These are phyloP conservation scores for Platygyra sinensis DNA, from an alignment of 64 coral and sea anemone species.

Conservation along the genomic window DNA sequence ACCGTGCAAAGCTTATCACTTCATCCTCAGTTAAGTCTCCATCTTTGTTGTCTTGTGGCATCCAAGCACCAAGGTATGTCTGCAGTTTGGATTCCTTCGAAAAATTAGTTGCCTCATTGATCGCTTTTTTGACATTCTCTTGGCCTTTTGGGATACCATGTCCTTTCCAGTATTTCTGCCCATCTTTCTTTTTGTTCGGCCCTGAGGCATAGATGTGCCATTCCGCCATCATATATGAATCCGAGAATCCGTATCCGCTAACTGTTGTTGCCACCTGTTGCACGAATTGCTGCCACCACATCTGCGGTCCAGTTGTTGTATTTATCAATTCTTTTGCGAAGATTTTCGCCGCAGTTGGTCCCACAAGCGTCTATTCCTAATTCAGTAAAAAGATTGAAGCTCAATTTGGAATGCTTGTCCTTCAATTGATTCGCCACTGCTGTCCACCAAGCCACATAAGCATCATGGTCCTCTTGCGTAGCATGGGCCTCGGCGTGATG, in stretches of 20 bases:
- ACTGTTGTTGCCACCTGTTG: too few species aligned
- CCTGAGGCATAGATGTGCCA: constrained; percentile 79
- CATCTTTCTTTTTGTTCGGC: constrained; percentile 58
- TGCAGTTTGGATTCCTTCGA: background rate
- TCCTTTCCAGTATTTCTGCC: constrained; percentile 73
- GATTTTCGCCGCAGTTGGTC: constrained; percentile 42
- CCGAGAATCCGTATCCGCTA: constrained; percentile 74
- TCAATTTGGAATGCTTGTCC: too few species aligned
- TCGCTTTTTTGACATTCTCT: constrained; percentile 54
- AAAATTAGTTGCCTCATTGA: constrained; percentile 51
- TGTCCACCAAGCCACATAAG: constrained; percentile 71
- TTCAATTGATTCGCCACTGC: constrained; percentile 55
- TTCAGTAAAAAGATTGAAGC: constrained; percentile 72
- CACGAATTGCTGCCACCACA: too few species aligned
- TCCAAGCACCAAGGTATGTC: constrained; percentile 85
- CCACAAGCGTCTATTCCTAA: constrained; percentile 52
- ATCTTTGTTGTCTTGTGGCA: constrained; percentile 63
- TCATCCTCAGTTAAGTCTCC: constrained; percentile 37
- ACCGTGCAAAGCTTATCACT: constrained; percentile 57
- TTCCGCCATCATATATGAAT: constrained; percentile 66
- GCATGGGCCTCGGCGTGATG: constrained; percentile 54
- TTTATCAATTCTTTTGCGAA: constrained; percentile 59
- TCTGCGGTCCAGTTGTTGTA: constrained; percentile 76
- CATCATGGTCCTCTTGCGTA: constrained; percentile 27
- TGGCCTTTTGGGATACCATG: constrained; percentile 36